Base-by-base conservation (phyloP, 2,888 invertebrate species). In the Eulithis prunata region DNA sequence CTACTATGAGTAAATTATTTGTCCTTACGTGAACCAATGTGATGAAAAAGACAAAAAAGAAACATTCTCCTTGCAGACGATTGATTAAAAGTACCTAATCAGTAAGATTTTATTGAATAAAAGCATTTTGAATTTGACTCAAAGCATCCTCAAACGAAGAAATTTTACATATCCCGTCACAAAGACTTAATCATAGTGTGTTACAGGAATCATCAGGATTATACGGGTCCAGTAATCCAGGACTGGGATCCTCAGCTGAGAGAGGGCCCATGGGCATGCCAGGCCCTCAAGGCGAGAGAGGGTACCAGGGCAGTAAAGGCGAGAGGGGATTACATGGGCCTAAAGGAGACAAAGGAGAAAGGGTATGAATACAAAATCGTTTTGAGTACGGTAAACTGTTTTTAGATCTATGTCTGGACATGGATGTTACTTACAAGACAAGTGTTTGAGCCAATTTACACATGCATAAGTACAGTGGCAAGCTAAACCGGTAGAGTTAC, bases 331-430 rank as follows among this genome's bases (percentile, higher is more conserved):
- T 94, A 88, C 89, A 93, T 59, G 94, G 94, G 66, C 86, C 94
- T 69, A 95, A 95, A 85, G 95, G 96, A 71, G 93, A 94, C 75
- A 96, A 96, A 90, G 97, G 97, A 71, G 96, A 96, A 78, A 95
- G 96, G 89, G 97, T 95, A 84, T 92, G 70, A 74, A 77, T 75
- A 38, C 43, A 58, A 60, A 68, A 63, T 49, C 38, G 65, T 70
- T 47, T 68, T 70, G 59, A 65, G 49, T 55, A 65, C 28, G 52
- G 32, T 57, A 54, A 66, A 66, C 43, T 59, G 64, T 62, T 36
- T 55, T 60, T 46, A 57, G 53, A 60, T 64, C 60, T 32, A 32
- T 32, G 32, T 32, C 6, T 32, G 32, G 32, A 32, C 32, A 32
- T 32, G 32, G 32, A 32, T 32, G 21, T 21, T 21, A 32, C 32